Evolutionary conservation across 2,797 vertebrate genomes (phyloP), one percentile per base, ranked within the genome.

Genomic region (Peromyscus nudipes): DNA sequence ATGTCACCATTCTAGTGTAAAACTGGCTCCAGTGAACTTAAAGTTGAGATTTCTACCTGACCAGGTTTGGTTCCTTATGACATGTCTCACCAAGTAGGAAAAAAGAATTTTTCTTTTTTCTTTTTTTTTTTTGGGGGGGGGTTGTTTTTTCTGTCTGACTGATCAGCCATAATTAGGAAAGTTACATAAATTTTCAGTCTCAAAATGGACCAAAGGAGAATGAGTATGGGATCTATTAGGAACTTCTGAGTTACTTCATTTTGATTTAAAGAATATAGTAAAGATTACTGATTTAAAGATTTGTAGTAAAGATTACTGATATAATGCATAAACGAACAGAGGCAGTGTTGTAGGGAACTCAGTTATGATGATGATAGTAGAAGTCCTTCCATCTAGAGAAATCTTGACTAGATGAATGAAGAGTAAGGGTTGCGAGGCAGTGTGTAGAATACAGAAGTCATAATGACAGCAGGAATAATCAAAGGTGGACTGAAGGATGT

Each of bases 1-100:
- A 31, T 34, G 4, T n/a, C 29, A 0, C 4, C 55, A 0, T 11
- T 25, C 46, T 37, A 6, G 1, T n/a, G 71, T 2, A 87, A 0
- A 19, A 40, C 3, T n/a, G 12, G 11, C 71, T 91, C 17, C 6
- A 67, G 7, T 23, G 29, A 84, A 3, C 2, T 71, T 19, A 65
- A 46, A 83, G 7, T 75, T 43, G 21, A 94, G 11, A 82, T 12
- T 60, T 37, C 2, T 10, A 40, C 0, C 0, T 16, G 2, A 13
- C 2, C 57, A 75, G 25, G 69, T 57, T 90, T 69, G 80, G 21
- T 0, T 86, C 21, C 64, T 89, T 62, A 64, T 25, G 25, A 49
- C 4, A 62, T 85, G 9, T 73, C 14, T 64, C 49, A 86, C 43
- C 21, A 46, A 46, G 71, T 2, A 34, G 21, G 34, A 46, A 90